Conservation (phyloP, 2,888 invertebrate genomes). For the Oligia strigilis region DNA sequence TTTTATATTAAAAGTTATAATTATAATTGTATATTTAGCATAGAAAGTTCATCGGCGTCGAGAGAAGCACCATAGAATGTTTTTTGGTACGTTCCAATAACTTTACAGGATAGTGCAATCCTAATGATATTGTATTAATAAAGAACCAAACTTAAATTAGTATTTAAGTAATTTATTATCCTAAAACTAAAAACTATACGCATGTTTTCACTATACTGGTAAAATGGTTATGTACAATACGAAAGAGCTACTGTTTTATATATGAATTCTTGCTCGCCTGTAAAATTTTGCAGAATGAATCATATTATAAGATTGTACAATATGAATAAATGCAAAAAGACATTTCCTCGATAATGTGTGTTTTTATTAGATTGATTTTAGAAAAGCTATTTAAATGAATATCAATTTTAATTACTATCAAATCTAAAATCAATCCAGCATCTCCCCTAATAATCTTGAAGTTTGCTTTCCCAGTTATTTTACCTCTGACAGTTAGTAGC, state of each 20-base stretch:
- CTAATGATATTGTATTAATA: constrained; percentile 91
- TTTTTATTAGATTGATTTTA: constrained; percentile 59
- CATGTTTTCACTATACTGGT: constrained; percentile 91
- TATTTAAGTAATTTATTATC: constrained; percentile 91
- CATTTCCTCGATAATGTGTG: constrained; percentile 87
- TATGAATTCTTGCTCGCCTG: constrained; percentile 91
- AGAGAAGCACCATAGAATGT: constrained; percentile 87
- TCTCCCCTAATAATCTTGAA: background rate
- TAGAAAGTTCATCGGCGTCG: constrained; percentile 90
- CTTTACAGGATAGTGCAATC: constrained; percentile 90
- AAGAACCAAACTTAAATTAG: constrained; percentile 91
- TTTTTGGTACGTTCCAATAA: constrained; percentile 88
- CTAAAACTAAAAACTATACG: constrained; percentile 91
- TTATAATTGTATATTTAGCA: constrained; percentile 85
- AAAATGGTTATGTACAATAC: constrained; percentile 91
- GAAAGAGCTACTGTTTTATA: constrained; percentile 91
- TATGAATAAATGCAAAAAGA: constrained; percentile 91
- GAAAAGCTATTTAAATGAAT: background rate
- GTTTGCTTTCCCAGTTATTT: too few relatives aligned
- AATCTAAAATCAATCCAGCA: constrained; percentile 34
- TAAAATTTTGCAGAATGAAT: constrained; percentile 91
- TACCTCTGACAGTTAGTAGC: background rate
- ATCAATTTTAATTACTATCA: background rate
- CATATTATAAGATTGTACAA: constrained; percentile 91
- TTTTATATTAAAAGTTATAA: constrained; percentile 80